A percentile compares a stretch with the other conserved stretches of the same genome.
phyloP scores from a whole-genome alignment of 2,113 vertebrate genomes.

The Albula glossodonta region DNA sequence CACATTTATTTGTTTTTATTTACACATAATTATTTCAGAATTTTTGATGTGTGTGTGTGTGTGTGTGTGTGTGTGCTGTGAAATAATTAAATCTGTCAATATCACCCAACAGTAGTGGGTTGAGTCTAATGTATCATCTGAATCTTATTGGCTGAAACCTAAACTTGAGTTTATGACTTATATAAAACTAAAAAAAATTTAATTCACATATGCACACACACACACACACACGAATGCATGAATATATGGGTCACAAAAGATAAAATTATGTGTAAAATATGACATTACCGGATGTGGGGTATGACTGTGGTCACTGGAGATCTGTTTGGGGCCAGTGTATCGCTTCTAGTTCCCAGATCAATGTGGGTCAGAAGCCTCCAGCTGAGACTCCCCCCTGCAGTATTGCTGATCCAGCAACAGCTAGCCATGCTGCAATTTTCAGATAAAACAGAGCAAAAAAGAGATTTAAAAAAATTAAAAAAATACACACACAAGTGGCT shows the following conservation, averaged over 20 bases:
- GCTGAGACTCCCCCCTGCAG: background rate
- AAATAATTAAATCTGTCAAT: no score
- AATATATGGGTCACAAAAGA: background rate
- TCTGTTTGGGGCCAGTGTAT: conserved; percentile 59
- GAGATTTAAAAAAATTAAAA: background rate
- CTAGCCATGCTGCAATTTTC: background rate
- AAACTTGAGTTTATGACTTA: no score
- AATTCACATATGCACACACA: no score
- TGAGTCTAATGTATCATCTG: no score
- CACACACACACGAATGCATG: no score
- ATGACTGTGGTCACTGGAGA: conserved; percentile 57
- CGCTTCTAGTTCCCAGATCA: conserved; percentile 66
- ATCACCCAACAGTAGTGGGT: no score
- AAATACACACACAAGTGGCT: no score
- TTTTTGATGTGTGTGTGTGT: no score
- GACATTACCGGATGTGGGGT: conserved; percentile 59
- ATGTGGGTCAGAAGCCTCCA: conserved; percentile 47
- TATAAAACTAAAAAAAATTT: background rate
- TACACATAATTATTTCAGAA: no score
- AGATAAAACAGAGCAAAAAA: conserved; percentile 4
- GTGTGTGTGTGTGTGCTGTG: no score
- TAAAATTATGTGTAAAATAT: background rate
- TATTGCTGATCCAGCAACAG: conserved; percentile 32
- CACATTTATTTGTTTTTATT: no score
- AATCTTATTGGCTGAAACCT: no score